Evolutionary conservation across 2,888 invertebrate species (phyloP), one percentile per base, ranked within the genome.

Genomic region (Eupithecia centaureata): DNA sequence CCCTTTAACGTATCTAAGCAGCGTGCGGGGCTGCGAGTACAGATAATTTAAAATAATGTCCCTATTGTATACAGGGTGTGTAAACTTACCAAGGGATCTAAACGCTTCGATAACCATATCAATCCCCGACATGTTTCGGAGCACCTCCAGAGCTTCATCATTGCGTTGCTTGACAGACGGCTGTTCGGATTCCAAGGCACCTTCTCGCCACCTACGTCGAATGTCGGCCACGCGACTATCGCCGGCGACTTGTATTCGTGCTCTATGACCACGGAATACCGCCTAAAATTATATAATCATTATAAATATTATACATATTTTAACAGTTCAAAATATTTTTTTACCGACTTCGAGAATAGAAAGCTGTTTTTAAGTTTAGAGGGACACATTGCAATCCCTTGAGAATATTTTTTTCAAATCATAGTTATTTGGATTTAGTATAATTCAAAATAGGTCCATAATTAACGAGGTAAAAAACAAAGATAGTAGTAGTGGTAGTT

Each of bases 211-310:
- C 30, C 92, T 78, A n/a, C 81, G 84, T 0, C 93, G 83, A 1
- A 93, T 73, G 33, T 84, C 83, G 0, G 77, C 76, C 1, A 89
- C 83, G 18, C 84, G 82, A 2, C 68, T 73, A 73, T 89, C 86
- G 22, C 80, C 73, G 1, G 76, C 75, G 22, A 80, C 73, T 4
- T 72, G 72, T 25, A 73, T 67, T 15, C 93, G 87, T 2, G 79
- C 88, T 28, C 77, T 80, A 77, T 94, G 90, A 0, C 95, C 95
- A 1, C 94, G 93, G 89, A 94, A 95, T 57, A 91, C 84, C 5
- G 94, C 93, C 90, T 93, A 71, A 22, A 74, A 77, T 42, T 12
- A 18, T 12, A 30, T 33, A n/a, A n/a, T 52, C 1, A 52, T n/a
- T n/a, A n/a, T n/a, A n/a, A n/a, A n/a, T n/a, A n/a, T 13, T 27